Evolutionary conservation across 2,113 vertebrate species (phyloP).

Genomic region (Chloropsis cyanopogon): DNA sequence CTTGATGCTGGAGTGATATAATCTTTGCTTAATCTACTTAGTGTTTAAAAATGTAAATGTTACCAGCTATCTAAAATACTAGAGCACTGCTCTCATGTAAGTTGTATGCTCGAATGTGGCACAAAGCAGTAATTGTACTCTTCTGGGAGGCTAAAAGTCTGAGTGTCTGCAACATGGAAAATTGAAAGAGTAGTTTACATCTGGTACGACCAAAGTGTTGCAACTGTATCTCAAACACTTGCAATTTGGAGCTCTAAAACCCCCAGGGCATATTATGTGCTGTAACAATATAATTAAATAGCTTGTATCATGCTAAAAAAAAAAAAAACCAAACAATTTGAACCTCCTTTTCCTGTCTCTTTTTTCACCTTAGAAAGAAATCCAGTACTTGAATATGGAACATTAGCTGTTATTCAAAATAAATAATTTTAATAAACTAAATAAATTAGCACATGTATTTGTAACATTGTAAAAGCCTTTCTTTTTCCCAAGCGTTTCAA

Average conservation of each 20-base stretch:
- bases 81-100: background rate
- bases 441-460: conserved; percentile 85
- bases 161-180: background rate
- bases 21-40: conserved; percentile 45
- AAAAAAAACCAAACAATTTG: background rate
- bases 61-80: background rate
- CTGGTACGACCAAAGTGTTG: conserved; percentile 17
- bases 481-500: conserved; percentile 78
- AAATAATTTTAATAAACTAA: conserved; percentile 76
- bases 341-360: background rate
- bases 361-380: background rate
- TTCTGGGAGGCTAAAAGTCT: background rate
- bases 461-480: conserved; percentile 79
- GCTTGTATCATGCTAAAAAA: background rate
- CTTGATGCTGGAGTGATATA: conserved; percentile 27
- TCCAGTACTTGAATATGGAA: background rate
- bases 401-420: background rate
- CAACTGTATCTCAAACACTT: background rate
- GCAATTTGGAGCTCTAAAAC: conserved; percentile 25
- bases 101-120: background rate
- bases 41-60: conserved; percentile 28
- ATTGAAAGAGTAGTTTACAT: background rate
- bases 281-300: conserved; percentile 14
- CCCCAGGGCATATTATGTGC: background rate
- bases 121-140: conserved; percentile 22